phyloP scores from a whole-genome alignment of 2,888 invertebrate species.

The Neoaliturus tenellus region DNA sequence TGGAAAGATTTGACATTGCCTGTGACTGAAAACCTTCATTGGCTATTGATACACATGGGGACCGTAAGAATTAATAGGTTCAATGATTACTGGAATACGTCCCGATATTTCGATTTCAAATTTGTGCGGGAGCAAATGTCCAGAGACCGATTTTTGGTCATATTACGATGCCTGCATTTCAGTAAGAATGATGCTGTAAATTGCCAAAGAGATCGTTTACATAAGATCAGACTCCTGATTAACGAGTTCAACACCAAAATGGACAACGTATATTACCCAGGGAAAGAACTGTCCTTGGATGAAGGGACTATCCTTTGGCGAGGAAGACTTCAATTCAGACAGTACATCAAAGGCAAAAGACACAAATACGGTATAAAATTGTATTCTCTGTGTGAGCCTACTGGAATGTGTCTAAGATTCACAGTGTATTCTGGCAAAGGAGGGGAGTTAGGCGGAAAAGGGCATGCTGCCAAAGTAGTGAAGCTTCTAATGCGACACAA shows the following conservation, averaged over 20 bases:
- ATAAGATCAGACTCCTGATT: not conserved
- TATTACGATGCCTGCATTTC: not conserved
- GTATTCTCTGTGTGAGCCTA: slow-evolving; percentile 27
- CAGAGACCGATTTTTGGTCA: slow-evolving; percentile 7
- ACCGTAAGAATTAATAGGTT: not conserved
- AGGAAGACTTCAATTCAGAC: slow-evolving; percentile 19
- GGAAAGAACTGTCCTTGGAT: slow-evolving; percentile 4
- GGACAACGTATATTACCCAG: not conserved
- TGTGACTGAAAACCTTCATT: not conserved
- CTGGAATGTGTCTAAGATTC: not conserved
- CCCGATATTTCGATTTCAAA: not conserved
- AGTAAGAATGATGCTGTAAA: not conserved
- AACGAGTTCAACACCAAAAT: slow-evolving; percentile 31
- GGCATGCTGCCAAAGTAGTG: slow-evolving; percentile 13
- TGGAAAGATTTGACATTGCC: slow-evolving; percentile 18
- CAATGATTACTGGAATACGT: slow-evolving; percentile 27
- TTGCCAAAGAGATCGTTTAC: not conserved
- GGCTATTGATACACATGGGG: slow-evolving; percentile 20
- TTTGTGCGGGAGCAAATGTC: not conserved
- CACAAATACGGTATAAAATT: slow-evolving; percentile 43
- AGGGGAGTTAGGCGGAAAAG: not conserved
- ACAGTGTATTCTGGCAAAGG: not conserved
- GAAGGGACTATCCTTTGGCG: not conserved
- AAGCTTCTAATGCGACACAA: not conserved
- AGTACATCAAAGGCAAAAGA: slow-evolving; percentile 37